Conservation (phyloP, 2,797 vertebrate species). For the Spinus olivaceus region DNA sequence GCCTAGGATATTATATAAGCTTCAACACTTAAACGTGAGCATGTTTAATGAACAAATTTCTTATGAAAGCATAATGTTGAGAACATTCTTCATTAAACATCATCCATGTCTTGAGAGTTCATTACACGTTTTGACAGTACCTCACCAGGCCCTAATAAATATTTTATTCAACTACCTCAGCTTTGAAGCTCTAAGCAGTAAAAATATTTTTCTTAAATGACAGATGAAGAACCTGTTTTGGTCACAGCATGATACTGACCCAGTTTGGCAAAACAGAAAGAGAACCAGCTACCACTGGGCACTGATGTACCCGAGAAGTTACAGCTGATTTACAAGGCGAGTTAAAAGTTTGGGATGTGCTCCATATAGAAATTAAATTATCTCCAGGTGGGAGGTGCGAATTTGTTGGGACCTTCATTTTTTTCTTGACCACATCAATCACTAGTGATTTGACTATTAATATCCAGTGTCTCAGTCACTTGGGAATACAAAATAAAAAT, state of each 20-base stretch:
- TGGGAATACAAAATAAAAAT: neutral
- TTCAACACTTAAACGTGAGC: neutral
- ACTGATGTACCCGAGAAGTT: neutral
- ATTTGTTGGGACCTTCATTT: neutral
- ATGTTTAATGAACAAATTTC: neutral
- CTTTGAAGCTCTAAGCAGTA: neutral
- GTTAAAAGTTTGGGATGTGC: neutral
- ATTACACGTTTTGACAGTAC: neutral
- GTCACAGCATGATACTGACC: neutral
- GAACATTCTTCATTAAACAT: neutral
- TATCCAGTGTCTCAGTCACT: neutral
- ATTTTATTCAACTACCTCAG: neutral
- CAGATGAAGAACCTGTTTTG: neutral
- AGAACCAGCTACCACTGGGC: neutral
- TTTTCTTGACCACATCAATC: neutral
- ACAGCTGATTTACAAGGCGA: neutral
- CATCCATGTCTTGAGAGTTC: neutral
- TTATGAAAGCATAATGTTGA: neutral
- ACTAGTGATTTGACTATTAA: neutral
- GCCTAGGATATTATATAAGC: neutral
- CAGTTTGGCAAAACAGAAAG: neutral
- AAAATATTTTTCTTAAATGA: slow-evolving; percentile 4
- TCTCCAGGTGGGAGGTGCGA: neutral
- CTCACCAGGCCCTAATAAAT: neutral
- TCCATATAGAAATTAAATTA: neutral